phyloP scores from a whole-genome alignment of 2,888 invertebrate species.

The Phortica magna region DNA sequence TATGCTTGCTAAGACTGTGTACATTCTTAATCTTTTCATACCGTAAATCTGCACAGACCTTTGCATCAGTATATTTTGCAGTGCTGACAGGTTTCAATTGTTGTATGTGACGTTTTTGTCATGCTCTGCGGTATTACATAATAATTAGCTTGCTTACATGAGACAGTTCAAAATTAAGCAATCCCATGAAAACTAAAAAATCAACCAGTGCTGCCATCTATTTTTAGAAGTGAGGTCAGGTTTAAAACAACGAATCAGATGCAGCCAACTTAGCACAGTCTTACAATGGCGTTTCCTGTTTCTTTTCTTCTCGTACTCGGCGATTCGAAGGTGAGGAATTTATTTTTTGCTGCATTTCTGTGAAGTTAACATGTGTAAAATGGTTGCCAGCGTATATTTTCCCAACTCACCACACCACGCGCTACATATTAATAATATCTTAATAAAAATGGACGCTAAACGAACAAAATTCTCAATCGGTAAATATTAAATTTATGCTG shows the following conservation, averaged over 20 bases:
- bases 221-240: no score
- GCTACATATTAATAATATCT: conserved; percentile 33
- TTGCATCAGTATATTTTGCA: no score
- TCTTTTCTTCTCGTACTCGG: conserved; percentile 75
- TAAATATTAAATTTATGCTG: conserved; percentile 45
- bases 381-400: conserved; percentile 40
- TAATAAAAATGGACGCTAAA: background rate
- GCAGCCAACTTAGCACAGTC: conserved; percentile 65
- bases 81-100: no score
- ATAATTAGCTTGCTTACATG: no score
- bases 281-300: conserved; percentile 76
- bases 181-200: no score
- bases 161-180: no score
- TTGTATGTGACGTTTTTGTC: no score
- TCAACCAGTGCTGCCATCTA: no score
- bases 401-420: conserved; percentile 34
- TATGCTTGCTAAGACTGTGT: no score
- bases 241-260: background rate
- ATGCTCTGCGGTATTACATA: no score
- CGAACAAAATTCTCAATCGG: conserved; percentile 40
- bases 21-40: no score
- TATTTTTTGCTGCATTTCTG: conserved; percentile 53
- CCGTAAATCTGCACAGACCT: no score
- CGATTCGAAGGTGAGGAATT: conserved; percentile 76
- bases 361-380: conserved; percentile 63